Percentiles rank a stretch among this genome's conserved stretches.
Evolutionary conservation across 2,113 vertebrate genomes (phyloP).

Genomic region (Ptilorrhoa leucosticta): DNA sequence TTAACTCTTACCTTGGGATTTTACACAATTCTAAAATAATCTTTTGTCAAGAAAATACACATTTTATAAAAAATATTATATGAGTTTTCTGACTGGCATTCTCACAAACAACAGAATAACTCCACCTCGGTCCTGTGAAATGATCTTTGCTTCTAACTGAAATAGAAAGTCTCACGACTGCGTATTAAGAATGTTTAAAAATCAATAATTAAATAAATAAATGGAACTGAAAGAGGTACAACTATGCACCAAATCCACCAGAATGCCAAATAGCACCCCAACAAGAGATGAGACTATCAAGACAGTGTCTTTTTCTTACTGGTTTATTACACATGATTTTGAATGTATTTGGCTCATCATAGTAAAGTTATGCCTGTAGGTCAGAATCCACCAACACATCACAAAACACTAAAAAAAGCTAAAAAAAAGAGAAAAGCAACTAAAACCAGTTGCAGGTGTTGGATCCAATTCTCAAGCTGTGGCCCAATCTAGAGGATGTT

Average conservation of each 20-base stretch:
- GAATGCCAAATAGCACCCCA: not conserved
- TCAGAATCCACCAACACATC: not conserved
- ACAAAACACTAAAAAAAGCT: not conserved
- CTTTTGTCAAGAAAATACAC: not conserved
- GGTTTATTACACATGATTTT: not conserved
- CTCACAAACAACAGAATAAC: not conserved
- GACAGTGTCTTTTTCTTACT: not conserved
- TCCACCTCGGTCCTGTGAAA: not conserved
- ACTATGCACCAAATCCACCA: not conserved
- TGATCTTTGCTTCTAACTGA: not conserved
- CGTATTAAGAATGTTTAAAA: not conserved
- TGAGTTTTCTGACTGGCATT: not conserved
- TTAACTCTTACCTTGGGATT: not conserved
- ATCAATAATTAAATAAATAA: not conserved
- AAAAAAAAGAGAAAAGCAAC: not conserved
- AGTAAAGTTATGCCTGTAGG: not conserved
- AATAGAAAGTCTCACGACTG: not conserved
- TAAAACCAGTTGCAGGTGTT: not conserved
- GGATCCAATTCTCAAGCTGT: not conserved
- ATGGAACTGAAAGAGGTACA: not conserved
- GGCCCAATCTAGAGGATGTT: not conserved
- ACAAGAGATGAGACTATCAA: not conserved
- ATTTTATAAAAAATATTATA: not conserved
- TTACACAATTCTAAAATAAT: not conserved
- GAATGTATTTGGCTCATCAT: not conserved